These are phyloP conservation scores for Sebastes alutus DNA, from an alignment of 2,797 vertebrate species.

Conservation along the genomic window DNA sequence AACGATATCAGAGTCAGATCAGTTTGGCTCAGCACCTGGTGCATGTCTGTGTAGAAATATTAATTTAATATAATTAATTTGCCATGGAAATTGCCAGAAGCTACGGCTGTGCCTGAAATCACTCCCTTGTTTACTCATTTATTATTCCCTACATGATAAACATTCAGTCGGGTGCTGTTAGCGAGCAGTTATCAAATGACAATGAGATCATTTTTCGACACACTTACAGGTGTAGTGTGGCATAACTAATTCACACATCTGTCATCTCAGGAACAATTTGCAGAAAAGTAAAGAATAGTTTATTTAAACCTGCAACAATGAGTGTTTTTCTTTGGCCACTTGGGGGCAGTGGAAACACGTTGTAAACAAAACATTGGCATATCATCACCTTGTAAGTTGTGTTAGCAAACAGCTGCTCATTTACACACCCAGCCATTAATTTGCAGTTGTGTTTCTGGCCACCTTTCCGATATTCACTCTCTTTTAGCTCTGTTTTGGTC, in stretches of 20 bases:
- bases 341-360: not conserved
- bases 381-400: not conserved
- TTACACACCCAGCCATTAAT: not conserved
- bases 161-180: not conserved
- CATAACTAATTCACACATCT: not conserved
- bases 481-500: not conserved
- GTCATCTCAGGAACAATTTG: not conserved
- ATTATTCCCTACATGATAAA: not conserved
- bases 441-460: not conserved
- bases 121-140: not conserved
- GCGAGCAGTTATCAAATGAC: not conserved
- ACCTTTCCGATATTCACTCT: not conserved
- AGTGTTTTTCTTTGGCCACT: not conserved
- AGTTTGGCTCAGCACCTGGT: conserved; percentile 2
- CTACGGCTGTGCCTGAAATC: conserved; percentile 1
- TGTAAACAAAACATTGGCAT: not conserved
- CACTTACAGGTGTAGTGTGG: not conserved
- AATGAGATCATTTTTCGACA: not conserved
- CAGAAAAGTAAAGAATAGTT: not conserved
- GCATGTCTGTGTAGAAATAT: conserved; percentile 12
- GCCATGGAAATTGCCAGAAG: not conserved
- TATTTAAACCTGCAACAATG: not conserved
- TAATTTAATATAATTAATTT: not conserved
- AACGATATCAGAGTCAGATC: not conserved
- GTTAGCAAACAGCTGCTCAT: not conserved